Evolutionary conservation across 2,113 vertebrate species (phyloP).

Genomic region (Cyphotilapia sp.): DNA sequence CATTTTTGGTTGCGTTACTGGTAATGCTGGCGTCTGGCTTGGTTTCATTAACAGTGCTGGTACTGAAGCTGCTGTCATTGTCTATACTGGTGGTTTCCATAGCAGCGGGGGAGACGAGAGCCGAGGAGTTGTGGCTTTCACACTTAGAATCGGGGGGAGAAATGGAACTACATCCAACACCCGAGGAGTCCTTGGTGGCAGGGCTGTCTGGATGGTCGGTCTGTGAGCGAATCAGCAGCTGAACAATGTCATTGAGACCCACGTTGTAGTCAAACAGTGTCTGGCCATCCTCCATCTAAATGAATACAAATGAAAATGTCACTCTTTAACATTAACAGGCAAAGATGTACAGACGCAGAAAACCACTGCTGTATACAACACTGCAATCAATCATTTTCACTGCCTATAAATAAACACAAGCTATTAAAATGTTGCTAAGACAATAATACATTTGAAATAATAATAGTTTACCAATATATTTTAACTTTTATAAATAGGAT

Average conservation of each 20-base stretch:
- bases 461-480: not conserved
- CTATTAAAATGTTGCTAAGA: not conserved
- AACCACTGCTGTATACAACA: not conserved
- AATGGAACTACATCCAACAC: conserved; percentile 35
- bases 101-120: conserved; percentile 17
- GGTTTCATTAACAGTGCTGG: conserved; percentile 31
- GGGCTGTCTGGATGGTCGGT: conserved; percentile 79
- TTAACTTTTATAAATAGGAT: not conserved
- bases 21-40: conserved; percentile 43
- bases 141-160: conserved; percentile 24
- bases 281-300: conserved; percentile 95
- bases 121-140: conserved; percentile 38
- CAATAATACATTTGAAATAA: not conserved
- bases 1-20: conserved; percentile 70
- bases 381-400: not conserved
- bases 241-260: conserved; percentile 96
- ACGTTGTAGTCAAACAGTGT: conserved; percentile 98
- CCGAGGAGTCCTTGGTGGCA: conserved; percentile 72
- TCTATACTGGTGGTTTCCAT: conserved; percentile 43
- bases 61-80: conserved; percentile 45
- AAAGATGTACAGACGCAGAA: not conserved
- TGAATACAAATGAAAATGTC: not conserved
- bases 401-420: not conserved
- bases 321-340: not conserved
- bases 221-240: conserved; percentile 91